A percentile compares a stretch with the other conserved stretches of the same genome.
These are phyloP conservation scores for Megalops cyprinoides DNA, from an alignment of 2,797 vertebrate genomes.

Conservation along the genomic window DNA sequence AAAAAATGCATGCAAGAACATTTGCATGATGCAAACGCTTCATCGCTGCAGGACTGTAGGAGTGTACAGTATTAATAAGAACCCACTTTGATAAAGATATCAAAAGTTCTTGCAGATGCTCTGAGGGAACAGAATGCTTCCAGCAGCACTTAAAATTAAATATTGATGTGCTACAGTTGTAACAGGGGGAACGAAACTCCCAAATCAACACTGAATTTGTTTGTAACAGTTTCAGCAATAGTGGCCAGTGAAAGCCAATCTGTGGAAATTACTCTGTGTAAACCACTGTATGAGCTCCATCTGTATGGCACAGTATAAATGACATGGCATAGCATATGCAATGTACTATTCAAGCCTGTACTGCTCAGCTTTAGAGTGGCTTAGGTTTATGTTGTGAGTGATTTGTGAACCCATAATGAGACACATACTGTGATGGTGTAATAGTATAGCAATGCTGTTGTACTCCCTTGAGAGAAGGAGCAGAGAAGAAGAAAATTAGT, in stretches of 20 bases:
- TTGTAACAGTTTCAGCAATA: not conserved
- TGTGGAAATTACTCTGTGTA: not conserved
- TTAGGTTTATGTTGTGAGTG: too few relatives aligned
- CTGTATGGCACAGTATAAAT: not conserved
- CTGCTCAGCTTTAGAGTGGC: not conserved
- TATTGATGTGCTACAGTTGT: constrained; percentile 63
- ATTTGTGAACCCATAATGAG: not conserved
- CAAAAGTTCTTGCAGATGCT: constrained; percentile 25
- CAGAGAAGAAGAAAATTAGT: not conserved
- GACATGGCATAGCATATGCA: not conserved
- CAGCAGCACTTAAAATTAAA: constrained; percentile 62
- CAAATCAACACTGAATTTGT: constrained; percentile 53
- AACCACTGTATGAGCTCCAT: not conserved
- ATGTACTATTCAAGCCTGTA: not conserved
- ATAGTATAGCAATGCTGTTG: too few relatives aligned
- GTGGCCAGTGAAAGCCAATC: not conserved
- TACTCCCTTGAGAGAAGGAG: too few relatives aligned
- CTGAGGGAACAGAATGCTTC: constrained; percentile 36
- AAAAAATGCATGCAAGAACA: constrained; percentile 27
- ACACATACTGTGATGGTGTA: not conserved
- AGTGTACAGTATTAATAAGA: constrained; percentile 43
- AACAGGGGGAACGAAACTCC: constrained; percentile 61
- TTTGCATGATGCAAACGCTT: constrained; percentile 26
- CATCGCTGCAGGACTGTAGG: constrained; percentile 32
- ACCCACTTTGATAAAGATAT: constrained; percentile 46